Percentiles rank a stretch among this genome's conserved stretches.
These are phyloP conservation scores for Propithecus perrieri DNA, from an alignment of 2,797 vertebrate genomes.

Conservation along the genomic window DNA sequence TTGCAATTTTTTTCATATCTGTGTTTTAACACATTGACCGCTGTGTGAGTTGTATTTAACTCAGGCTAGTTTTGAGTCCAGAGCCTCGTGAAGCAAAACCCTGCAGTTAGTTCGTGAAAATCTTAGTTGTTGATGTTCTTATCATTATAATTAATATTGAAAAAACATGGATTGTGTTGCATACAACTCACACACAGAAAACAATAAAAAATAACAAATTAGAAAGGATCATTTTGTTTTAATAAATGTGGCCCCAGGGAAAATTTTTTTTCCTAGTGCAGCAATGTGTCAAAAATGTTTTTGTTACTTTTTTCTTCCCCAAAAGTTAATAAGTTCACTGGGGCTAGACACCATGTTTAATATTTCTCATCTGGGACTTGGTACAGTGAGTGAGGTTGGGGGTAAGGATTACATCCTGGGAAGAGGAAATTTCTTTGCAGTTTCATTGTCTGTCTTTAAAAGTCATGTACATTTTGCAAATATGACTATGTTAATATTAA, in stretches of 20 bases:
- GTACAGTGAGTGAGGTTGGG: neutral
- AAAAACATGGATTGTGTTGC: too few species aligned
- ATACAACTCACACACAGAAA: too few species aligned
- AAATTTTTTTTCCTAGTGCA: too few species aligned
- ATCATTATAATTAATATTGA: too few species aligned
- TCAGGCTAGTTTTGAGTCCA: too few species aligned
- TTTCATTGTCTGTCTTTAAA: neutral
- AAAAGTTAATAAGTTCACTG: neutral
- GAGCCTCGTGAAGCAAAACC: too few species aligned
- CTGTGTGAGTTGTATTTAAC: too few species aligned
- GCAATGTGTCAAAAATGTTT: neutral
- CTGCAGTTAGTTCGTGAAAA: too few species aligned
- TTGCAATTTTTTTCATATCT: neutral
- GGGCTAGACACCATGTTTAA: neutral
- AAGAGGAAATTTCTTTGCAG: neutral
- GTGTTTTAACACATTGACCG: neutral
- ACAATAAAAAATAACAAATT: too few species aligned
- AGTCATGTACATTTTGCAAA: neutral
- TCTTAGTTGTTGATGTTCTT: too few species aligned
- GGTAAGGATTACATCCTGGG: neutral
- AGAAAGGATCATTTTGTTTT: too few species aligned
- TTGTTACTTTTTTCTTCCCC: neutral
- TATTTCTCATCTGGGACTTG: neutral
- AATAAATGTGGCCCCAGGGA: too few species aligned
- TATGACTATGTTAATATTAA: constrained; percentile 4